These are phyloP conservation scores for Kryptopterus vitreolus DNA, from an alignment of 2,797 vertebrate species.

Conservation along the genomic window DNA sequence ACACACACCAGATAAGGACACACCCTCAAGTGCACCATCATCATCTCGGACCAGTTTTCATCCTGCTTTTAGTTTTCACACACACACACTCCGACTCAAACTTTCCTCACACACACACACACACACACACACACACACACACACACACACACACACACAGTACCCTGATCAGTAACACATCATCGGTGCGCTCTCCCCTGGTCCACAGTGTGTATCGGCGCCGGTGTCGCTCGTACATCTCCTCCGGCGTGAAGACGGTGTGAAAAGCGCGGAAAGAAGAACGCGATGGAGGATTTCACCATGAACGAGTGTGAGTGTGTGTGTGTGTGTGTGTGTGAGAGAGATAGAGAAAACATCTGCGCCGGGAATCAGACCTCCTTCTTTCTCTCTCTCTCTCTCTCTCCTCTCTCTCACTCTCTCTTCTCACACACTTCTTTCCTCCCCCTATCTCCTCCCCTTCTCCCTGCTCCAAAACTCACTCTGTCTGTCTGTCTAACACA, in stretches of 20 bases:
- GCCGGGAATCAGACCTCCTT: conserved; percentile 37
- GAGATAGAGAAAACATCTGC: conserved; percentile 20
- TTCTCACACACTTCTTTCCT: conserved; percentile 14
- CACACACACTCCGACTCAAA: not conserved
- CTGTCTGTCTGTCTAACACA: no score
- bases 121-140: conserved; percentile 30
- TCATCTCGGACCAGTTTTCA: not conserved
- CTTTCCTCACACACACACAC: conserved; percentile 26
- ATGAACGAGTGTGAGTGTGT: conserved; percentile 51
- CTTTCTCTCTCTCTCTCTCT: conserved; percentile 54
- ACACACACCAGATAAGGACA: not conserved
- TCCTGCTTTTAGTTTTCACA: not conserved
- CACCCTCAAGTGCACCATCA: not conserved
- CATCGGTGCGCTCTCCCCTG: conserved; percentile 86
- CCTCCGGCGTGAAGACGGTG: conserved; percentile 49
- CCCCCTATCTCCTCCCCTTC: conserved; percentile 8
- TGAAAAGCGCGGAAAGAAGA: not conserved
- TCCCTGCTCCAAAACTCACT: not conserved
- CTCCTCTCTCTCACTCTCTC: conserved; percentile 39
- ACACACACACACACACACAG: conserved; percentile 42
- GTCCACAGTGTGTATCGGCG: conserved; percentile 92
- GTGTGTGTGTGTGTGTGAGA: conserved; percentile 4
- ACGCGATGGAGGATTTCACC: conserved; percentile 56
- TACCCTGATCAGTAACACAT: conserved; percentile 97
- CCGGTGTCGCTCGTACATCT: conserved; percentile 95